phyloP scores from a whole-genome alignment of 2,797 vertebrate genomes.

The Dryobates pubescens region DNA sequence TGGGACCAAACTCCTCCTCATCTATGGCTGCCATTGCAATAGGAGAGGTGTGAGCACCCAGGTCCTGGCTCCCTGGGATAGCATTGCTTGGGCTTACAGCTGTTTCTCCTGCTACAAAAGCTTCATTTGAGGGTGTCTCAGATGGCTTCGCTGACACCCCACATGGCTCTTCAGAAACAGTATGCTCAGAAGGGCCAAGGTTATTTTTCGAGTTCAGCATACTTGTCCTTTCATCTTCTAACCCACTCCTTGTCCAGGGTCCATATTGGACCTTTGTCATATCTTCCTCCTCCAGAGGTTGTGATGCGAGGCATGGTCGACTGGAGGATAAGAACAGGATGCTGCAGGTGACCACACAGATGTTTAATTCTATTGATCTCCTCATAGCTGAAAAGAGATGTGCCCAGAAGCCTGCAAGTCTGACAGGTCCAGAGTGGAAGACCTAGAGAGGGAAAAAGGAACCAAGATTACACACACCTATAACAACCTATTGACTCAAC shows the following conservation, averaged over 20 bases:
- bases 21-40: background rate
- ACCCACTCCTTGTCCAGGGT: background rate
- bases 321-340: slow-evolving; percentile 63
- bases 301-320: slow-evolving; percentile 58
- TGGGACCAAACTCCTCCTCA: slow-evolving; percentile 27
- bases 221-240: slow-evolving; percentile 34
- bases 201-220: background rate
- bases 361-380: background rate
- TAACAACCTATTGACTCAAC: background rate
- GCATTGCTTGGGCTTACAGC: background rate
- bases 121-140: background rate
- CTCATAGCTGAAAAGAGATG: slow-evolving; percentile 68
- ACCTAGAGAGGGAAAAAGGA: slow-evolving; percentile 60
- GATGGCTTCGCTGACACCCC: slow-evolving; percentile 4
- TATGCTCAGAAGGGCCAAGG: slow-evolving; percentile 1
- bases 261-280: background rate
- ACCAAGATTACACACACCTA: background rate
- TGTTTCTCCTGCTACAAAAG: background rate
- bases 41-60: background rate
- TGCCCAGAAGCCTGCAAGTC: background rate
- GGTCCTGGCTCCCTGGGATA: background rate
- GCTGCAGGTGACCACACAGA: slow-evolving; percentile 63
- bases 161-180: slow-evolving; percentile 26
- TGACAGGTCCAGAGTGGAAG: background rate
- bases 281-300: slow-evolving; percentile 5